Evolutionary conservation across 1,140 invertebrate species (phyloP), one percentile per base, ranked within the genome.

Genomic region (Conus betulinus): DNA sequence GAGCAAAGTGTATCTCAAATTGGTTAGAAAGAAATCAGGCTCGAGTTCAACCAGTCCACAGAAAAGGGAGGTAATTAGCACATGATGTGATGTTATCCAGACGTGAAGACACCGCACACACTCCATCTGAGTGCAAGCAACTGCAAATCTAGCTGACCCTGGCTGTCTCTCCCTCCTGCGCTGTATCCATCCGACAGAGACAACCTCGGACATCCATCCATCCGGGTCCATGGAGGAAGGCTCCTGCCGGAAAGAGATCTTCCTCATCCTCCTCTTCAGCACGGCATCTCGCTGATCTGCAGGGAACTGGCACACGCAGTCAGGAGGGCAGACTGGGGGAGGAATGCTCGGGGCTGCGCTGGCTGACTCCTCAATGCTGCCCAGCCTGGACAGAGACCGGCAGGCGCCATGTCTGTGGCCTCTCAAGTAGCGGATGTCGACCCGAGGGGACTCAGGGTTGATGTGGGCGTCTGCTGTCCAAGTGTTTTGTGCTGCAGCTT

Each of bases 271-370:
- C 52, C 23, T 55, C 55, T 52, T 60, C 53, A 84, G 82, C 27
- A 11, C 55, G 23, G 27, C 57, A 39, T 84, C 82, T 23, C 82
- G 53, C 57, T 63, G 23, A 10, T 60, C 27, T 5, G 23, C 39
- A 7, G 82, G 82, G 8, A 84, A 55, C 55, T 84, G 82, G 55
- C 82, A 84, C 11, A 84, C 82, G 23, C 82, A 84, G 82, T 63
- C 55, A 5, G 82, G 82, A 8, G 82, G 82, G 20, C 82, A 84
- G 23, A 27, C 57, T 7, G 82, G n/a, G 53, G 79, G 76, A 78
- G 76, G 76, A 8, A 78, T 5, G n/a, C 23, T 81, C 57, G 8
- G 57, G 8, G 15, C 13, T 11, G 3, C 11, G 10, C 25, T 25
- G 8, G 25, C 25, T 17, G 76, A 39, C 76, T 39, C 76, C 8